Evolutionary conservation across 2,888 invertebrate genomes (phyloP), one percentile per base, ranked within the genome.

Genomic region (Myopa testacea): DNA sequence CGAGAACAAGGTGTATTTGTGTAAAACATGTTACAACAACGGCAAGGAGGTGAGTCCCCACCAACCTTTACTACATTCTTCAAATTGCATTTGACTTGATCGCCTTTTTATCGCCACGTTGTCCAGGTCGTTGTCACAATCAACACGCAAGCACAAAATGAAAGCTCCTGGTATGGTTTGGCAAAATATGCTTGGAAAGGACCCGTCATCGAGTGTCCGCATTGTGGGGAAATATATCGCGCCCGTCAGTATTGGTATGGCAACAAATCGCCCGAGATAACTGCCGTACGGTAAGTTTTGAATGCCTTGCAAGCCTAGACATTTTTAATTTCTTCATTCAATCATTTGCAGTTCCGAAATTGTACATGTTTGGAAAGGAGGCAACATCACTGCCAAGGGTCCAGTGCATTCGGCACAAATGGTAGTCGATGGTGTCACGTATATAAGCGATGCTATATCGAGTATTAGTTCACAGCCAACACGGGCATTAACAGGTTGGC

Each of bases 211-310:
- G 94, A 95, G 84, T 96, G 95, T 88, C 92, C 92, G 16, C 91
- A 92, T 83, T 95, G 89, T 77, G 89, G 89, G 3, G 89, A 89
- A 80, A 88, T 89, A 75, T 93, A 92, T 85, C 91, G 94, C 65
- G 94, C 94, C 83, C 91, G 95, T 38, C 93, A 95, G 85, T 93
- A 93, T 87, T 96, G 95, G 95, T 95, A 93, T 86, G 95, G 95
- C 6, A 95, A 95, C 85, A 92, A 93, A 82, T 91, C 92, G 79
- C 94, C 95, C 0, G 94, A 94, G 86, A 92, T 93, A 80, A 89
- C 90, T 45, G 93, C 93, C 14, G 93, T 95, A 16, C 83, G 87
- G 87, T 87, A 81, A 80, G 81, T 79, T 37, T 50, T 45, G 12
- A 40, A 70, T 19, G 55, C 65, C 34, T 34, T 10, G 52, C 52